Evolutionary conservation across 2,888 invertebrate genomes (phyloP).

Genomic region (Leucophora obtusa): DNA sequence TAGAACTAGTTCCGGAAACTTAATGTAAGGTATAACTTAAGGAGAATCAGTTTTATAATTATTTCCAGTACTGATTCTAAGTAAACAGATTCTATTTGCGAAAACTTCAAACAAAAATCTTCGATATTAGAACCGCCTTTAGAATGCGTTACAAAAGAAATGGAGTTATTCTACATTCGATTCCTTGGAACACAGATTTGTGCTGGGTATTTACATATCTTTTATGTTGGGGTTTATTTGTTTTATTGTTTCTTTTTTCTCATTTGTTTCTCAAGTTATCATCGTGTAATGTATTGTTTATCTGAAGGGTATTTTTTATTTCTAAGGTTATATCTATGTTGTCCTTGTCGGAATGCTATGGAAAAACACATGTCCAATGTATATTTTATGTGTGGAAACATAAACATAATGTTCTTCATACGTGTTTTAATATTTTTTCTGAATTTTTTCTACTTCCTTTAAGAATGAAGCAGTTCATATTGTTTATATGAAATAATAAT

Average conservation of each 20-base stretch:
- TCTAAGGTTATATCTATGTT: slow-evolving; percentile 11
- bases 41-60: no score
- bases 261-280: slow-evolving; percentile 34
- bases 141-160: no score
- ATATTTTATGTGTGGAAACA: slow-evolving; percentile 42
- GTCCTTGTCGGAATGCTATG: neutral
- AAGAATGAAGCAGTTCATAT: slow-evolving; percentile 35
- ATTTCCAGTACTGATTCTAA: no score
- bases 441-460: neutral
- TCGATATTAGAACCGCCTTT: no score
- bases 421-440: slow-evolving; percentile 45
- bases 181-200: no score
- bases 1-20: no score
- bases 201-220: no score
- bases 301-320: slow-evolving; percentile 26
- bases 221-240: neutral
- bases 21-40: no score
- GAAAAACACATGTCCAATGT: slow-evolving; percentile 52
- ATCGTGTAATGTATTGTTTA: slow-evolving; percentile 44
- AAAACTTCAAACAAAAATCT: no score
- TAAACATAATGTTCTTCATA: slow-evolving; percentile 20
- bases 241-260: neutral
- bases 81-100: no score
- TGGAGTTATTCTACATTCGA: no score
- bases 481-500: slow-evolving; percentile 41